Evolutionary conservation across 2,797 vertebrate species (phyloP).

Genomic region (Harpagifer antarcticus): DNA sequence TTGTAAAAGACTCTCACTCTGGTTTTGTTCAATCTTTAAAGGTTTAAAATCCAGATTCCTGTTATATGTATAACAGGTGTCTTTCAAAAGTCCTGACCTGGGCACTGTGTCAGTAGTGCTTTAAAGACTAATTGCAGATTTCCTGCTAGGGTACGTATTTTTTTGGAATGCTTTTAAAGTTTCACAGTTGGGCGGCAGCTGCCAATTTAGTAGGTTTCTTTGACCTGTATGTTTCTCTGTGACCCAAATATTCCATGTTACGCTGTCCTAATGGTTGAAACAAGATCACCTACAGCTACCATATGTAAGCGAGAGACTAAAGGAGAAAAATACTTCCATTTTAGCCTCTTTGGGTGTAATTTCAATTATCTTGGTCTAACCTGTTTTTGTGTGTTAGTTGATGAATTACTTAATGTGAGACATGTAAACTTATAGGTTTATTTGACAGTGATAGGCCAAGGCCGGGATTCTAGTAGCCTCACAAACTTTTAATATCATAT

Average conservation of each 20-base stretch:
- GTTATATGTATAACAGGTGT: slow-evolving; percentile 46
- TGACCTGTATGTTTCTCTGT: slow-evolving; percentile 63
- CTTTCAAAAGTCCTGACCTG: slow-evolving; percentile 8
- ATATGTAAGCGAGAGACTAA: slow-evolving; percentile 30
- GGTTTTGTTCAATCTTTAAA: neutral
- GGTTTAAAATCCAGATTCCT: neutral
- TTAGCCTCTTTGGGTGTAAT: slow-evolving; percentile 12
- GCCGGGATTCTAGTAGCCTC: slow-evolving; percentile 35
- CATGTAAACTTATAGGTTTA: slow-evolving; percentile 13
- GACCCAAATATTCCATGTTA: slow-evolving; percentile 56
- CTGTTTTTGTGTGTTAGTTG: slow-evolving; percentile 25
- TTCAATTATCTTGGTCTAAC: slow-evolving; percentile 12
- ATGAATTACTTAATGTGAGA: slow-evolving; percentile 14
- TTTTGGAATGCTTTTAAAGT: slow-evolving; percentile 62
- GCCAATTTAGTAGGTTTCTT: slow-evolving; percentile 60
- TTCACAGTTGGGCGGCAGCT: slow-evolving; percentile 74
- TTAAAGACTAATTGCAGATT: slow-evolving; percentile 53
- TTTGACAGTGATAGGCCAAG: slow-evolving; percentile 29
- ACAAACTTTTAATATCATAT: slow-evolving; percentile 50
- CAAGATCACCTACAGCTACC: slow-evolving; percentile 49
- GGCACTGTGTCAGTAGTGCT: slow-evolving; percentile 37
- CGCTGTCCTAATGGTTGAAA: slow-evolving; percentile 56
- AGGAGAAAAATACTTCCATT: slow-evolving; percentile 13
- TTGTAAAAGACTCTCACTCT: neutral
- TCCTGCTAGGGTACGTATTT: slow-evolving; percentile 54